Percentiles rank a stretch among this genome's conserved stretches.
Evolutionary conservation across 1,140 invertebrate species (phyloP).

Genomic region (Caenorhabditis latens): DNA sequence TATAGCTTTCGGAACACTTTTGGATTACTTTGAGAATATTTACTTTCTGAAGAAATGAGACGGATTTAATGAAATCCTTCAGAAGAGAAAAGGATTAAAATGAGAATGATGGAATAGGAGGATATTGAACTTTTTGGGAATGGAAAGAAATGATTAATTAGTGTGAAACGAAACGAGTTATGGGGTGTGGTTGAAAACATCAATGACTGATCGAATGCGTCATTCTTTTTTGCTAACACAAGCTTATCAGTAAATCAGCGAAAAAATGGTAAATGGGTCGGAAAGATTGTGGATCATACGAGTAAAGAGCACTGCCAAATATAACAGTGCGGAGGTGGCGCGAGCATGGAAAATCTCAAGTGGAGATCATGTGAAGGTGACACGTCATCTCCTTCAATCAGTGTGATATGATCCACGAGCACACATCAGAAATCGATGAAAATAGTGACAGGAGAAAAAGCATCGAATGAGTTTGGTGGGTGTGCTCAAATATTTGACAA

Average conservation of each 20-base stretch:
- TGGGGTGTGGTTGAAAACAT: conserved; percentile 24
- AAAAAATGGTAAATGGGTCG: conserved; percentile 5
- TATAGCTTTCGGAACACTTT: not conserved
- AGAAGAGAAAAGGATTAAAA: not conserved
- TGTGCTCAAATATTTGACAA: conserved; percentile 49
- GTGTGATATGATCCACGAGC: conserved; percentile 38
- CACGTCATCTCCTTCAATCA: conserved; percentile 5
- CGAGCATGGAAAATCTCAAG: not conserved
- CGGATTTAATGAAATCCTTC: conserved; percentile 6
- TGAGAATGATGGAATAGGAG: not conserved
- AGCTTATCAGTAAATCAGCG: not conserved
- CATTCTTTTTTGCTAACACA: not conserved
- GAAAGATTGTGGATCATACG: not conserved
- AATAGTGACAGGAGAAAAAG: not conserved
- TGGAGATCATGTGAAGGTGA: conserved; percentile 22
- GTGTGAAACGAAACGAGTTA: not conserved
- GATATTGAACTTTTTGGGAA: conserved; percentile 9
- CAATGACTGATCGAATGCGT: not conserved
- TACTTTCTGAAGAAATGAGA: not conserved
- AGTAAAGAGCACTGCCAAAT: not conserved
- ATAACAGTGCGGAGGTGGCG: not conserved
- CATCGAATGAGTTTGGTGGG: not conserved
- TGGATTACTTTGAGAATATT: not conserved
- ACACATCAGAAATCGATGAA: conserved; percentile 21
- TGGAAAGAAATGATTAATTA: not conserved